phyloP scores from a whole-genome alignment of 1,140 invertebrate species.

The Frieseomelitta varia region DNA sequence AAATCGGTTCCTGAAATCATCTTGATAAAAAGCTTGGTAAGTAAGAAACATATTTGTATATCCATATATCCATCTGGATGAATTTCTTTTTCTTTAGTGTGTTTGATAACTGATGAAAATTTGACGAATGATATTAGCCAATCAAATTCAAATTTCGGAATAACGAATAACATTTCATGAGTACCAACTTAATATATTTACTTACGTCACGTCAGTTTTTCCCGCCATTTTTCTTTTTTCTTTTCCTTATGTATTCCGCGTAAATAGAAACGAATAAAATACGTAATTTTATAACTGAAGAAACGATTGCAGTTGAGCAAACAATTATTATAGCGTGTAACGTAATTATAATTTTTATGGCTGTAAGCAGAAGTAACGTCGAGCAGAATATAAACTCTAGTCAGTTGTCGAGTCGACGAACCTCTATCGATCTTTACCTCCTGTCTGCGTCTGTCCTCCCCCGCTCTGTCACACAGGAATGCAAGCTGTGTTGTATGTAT shows the following conservation, averaged over 20 bases:
- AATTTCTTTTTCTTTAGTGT: neutral
- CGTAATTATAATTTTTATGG: slow-evolving; percentile 21
- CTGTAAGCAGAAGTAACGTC: slow-evolving; percentile 29
- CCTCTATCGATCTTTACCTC: slow-evolving; percentile 70
- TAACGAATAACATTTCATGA: neutral
- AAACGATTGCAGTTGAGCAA: no score
- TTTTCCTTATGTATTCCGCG: no score
- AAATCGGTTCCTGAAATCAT: slow-evolving; percentile 8
- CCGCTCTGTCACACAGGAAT: slow-evolving; percentile 53
- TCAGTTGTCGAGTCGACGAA: slow-evolving; percentile 71
- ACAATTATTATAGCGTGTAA: neutral
- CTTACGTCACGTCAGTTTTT: neutral
- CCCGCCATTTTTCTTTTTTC: neutral
- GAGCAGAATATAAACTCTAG: slow-evolving; percentile 38
- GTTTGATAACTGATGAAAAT: neutral
- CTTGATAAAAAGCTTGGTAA: slow-evolving; percentile 59
- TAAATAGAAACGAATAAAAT: neutral
- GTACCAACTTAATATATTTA: neutral
- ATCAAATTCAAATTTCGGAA: neutral
- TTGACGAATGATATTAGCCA: neutral
- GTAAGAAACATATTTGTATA: slow-evolving; percentile 33
- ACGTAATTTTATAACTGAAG: neutral
- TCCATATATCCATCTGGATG: neutral
- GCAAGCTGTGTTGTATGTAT: slow-evolving; percentile 42
- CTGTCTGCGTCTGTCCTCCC: slow-evolving; percentile 59